Base-by-base conservation (phyloP, 2,113 vertebrate species). In the Sprattus sprattus region DNA sequence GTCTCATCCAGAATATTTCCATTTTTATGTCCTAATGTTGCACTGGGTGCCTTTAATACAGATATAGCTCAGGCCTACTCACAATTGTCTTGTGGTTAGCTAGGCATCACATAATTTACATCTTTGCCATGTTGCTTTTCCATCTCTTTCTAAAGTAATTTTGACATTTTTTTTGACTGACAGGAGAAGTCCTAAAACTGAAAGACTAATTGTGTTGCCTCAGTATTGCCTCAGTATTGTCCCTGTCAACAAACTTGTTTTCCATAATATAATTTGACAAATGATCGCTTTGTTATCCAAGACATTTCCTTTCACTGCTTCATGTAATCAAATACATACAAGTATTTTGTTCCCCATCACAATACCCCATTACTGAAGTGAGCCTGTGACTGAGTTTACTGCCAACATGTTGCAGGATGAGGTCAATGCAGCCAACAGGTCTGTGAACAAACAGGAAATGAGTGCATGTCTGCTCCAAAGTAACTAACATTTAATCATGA, bases 371-470 rank as follows among this genome's bases (percentile, higher is more conserved):
- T 9, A 71, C 64, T 71, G 25, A 32, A 15, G 64, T 13, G 1
- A 11, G n/a, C 64, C n/a, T 28, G 64, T 28, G 25, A 13, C 25
- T 32, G 25, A 13, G 64, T 32, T 71, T 15, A 71, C n/a, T 71
- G 7, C 64, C 15, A 32, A 32, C 60, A 67, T 8, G 25, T 25
- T 32, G 64, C 64, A 25, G 15, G 28, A 71, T 71, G 28, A 71
- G 64, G 64, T 71, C 64, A 67, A 67, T 3, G 25, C 9, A 32
- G 64, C 64, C 9, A 71, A 71, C 64, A 71, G 64, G 64, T 71
- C 64, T 32, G 28, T 32, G 64, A 32, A 71, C 64, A 71, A 71
- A 71, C 64, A 71, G 64, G 64, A 71, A 71, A 71, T 71, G 64
- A 71, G 64, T 32, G n/a, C 64, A 71, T 25, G 64, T 71, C 64